These are phyloP conservation scores for Nymphalis c-album DNA, from an alignment of 2,888 invertebrate species.

Conservation along the genomic window DNA sequence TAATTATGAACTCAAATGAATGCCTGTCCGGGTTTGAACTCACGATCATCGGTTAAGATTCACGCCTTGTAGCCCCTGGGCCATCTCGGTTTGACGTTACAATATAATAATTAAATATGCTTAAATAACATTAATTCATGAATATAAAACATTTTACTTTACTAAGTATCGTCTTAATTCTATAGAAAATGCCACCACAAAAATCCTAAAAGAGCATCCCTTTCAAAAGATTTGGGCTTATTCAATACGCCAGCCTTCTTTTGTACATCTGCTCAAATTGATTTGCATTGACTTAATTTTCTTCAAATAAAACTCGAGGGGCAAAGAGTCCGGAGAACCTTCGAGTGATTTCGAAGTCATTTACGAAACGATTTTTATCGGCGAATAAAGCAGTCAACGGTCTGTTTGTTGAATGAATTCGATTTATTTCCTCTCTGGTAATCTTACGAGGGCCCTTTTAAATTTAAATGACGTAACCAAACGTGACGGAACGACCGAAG, in stretches of 20 bases:
- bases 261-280: conserved; percentile 21
- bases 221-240: neutral
- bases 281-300: conserved; percentile 30
- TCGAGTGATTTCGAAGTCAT: conserved; percentile 32
- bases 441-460: conserved; percentile 19
- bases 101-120: too few relatives aligned
- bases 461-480: conserved; percentile 25
- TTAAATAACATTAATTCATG: neutral
- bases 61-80: too few relatives aligned
- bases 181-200: neutral
- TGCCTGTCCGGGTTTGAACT: too few relatives aligned
- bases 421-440: conserved; percentile 25
- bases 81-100: too few relatives aligned
- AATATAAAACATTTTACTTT: too few relatives aligned
- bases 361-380: conserved; percentile 34
- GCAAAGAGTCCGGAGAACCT: conserved; percentile 24
- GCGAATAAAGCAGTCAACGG: conserved; percentile 24
- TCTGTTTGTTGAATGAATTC: conserved; percentile 33
- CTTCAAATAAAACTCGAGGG: conserved; percentile 25
- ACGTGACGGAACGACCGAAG: conserved; percentile 22
- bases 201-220: neutral
- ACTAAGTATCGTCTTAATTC: neutral
- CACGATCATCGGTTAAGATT: too few relatives aligned
- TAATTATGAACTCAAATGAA: too few relatives aligned
- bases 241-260: conserved; percentile 15